Percentiles rank a stretch among this genome's conserved stretches.
Evolutionary conservation across 1,140 invertebrate genomes (phyloP).

Genomic region (Philopotamus ludificatus): DNA sequence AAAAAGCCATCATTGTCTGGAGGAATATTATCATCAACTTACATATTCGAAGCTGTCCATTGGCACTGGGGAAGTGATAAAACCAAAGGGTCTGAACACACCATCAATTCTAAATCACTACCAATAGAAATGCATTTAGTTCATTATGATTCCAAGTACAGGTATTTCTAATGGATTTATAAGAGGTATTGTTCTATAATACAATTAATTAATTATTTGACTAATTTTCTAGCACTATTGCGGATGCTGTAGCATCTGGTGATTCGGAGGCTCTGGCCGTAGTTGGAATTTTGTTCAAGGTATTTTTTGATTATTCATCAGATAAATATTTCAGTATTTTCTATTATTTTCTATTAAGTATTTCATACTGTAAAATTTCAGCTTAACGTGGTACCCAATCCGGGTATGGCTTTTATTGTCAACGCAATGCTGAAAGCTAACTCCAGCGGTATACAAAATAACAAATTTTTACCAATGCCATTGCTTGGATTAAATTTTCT

Average conservation of each 20-base stretch:
- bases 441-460: neutral
- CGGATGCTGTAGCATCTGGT: conserved; percentile 7
- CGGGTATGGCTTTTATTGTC: neutral
- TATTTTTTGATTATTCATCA: neutral
- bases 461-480: neutral
- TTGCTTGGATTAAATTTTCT: neutral
- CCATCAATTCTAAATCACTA: neutral
- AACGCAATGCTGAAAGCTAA: neutral
- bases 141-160: neutral
- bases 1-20: conserved; percentile 8
- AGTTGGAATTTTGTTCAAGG: conserved; percentile 16
- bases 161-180: neutral
- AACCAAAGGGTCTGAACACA: neutral
- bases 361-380: neutral
- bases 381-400: neutral
- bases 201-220: neutral
- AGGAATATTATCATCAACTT: conserved; percentile 18
- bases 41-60: conserved; percentile 8
- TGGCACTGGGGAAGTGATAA: neutral
- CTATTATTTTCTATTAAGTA: neutral
- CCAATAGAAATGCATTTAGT: neutral
- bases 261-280: conserved; percentile 11
- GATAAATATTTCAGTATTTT: neutral
- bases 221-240: conserved; percentile 14
- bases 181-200: neutral